Base-by-base conservation (phyloP, 1,140 invertebrate species). In the Drosophila ohnishii region DNA sequence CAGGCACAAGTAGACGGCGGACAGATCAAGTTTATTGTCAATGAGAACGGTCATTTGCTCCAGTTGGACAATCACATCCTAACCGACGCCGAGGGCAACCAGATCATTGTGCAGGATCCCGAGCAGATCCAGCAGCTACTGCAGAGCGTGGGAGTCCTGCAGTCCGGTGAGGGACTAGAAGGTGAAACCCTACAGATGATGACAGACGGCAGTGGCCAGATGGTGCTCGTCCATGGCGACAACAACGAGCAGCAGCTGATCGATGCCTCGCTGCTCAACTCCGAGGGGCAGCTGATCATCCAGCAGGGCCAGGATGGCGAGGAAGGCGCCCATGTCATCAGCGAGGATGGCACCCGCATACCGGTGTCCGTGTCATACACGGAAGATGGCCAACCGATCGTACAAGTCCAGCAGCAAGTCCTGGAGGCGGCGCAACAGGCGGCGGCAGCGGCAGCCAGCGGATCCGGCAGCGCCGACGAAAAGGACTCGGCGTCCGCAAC, bases 1-100 rank as follows among this genome's bases (percentile, higher is more conserved):
- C 91, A 92, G 69, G 88, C 88, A 0, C 86, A 91, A 64, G 91
- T 90, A 7, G 91, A 92, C 48, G 75, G 89, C 16, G 79, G 85
- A 10, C 91, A 92, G 75, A 92, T 92, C n/a, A 92, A 92, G 78
- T 92, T 92, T 14, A 92, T 92, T 48, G 75, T 92, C 22, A 92
- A 92, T 28, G 91, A 92, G 48, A 91, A 91, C 58, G 91, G 91
- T 0, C 91, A 92, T 58, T 53, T 92, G 32, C 59, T 92, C 22
- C 91, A 92, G 60, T 60, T 92, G 53, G 91, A 92, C 64, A 92
- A 92, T 53, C 91, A 92, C 61, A 92, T 92, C 45, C 48, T 92
- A 9, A 92, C 91, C 40, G 91, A 92, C 69, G 91, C 91, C 22
- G 91, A 92, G 13, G 91, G 91, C 30, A 92, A 92, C 67, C 91